Evolutionary conservation across 2,113 vertebrate species (phyloP).

Genomic region (Proterorhinus semilunaris): DNA sequence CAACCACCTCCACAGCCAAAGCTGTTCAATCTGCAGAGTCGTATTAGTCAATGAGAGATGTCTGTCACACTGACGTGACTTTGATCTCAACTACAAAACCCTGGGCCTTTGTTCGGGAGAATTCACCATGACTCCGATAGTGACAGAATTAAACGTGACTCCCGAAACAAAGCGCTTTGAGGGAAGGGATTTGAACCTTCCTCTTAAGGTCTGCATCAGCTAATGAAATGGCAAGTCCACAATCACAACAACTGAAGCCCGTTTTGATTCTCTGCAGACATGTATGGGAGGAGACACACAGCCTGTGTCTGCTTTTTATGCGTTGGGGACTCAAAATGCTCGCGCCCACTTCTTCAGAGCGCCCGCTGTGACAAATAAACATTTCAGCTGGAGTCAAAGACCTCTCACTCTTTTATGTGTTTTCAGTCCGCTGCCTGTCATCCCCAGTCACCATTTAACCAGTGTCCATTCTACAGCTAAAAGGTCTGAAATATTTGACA

Average conservation of each 20-base stretch:
- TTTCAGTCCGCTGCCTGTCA: slow-evolving; percentile 50
- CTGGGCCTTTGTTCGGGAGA: neutral
- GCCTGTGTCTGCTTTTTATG: slow-evolving; percentile 26
- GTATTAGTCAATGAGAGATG: slow-evolving; percentile 14
- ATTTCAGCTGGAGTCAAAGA: slow-evolving; percentile 40
- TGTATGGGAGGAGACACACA: slow-evolving; percentile 26
- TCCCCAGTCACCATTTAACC: slow-evolving; percentile 42
- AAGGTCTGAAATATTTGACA: too few relatives aligned
- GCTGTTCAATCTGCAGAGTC: slow-evolving; percentile 7
- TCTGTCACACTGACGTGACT: slow-evolving; percentile 3
- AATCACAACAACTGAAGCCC: slow-evolving; percentile 8
- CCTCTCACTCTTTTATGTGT: slow-evolving; percentile 25
- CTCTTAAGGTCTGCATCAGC: slow-evolving; percentile 1
- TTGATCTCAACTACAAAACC: neutral
- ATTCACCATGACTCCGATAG: neutral
- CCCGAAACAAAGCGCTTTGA: neutral
- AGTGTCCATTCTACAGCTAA: slow-evolving; percentile 17
- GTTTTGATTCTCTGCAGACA: slow-evolving; percentile 13
- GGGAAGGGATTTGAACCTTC: neutral
- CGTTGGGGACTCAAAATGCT: slow-evolving; percentile 36
- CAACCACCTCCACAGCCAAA: slow-evolving; percentile 16
- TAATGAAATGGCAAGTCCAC: neutral
- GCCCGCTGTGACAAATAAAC: slow-evolving; percentile 40
- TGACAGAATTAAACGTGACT: neutral
- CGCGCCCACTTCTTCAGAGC: slow-evolving; percentile 24